A percentile compares a stretch with the other conserved stretches of the same genome.
Conservation (phyloP, 1,140 invertebrate genomes). For the Aphis gossypii region DNA sequence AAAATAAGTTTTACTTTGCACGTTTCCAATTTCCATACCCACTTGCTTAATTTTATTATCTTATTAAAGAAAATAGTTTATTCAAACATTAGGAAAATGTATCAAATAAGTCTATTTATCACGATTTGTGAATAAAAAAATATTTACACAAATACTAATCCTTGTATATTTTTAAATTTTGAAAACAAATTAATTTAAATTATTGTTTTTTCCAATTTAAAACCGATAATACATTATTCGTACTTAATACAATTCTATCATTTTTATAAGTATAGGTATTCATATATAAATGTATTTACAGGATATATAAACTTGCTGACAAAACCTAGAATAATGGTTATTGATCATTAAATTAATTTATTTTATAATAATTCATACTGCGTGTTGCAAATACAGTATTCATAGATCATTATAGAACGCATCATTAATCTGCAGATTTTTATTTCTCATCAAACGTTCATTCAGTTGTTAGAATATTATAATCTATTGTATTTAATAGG, state of each 20-base stretch:
- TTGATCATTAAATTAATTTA: too few species aligned
- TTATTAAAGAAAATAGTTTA: neutral
- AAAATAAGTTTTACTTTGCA: neutral
- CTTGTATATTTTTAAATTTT: neutral
- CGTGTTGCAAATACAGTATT: neutral
- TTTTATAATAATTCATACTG: neutral
- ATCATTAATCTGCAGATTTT: neutral
- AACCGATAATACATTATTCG: neutral
- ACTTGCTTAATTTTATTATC: neutral
- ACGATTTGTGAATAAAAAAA: too few species aligned
- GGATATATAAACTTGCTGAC: neutral
- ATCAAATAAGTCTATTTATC: too few species aligned
- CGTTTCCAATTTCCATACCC: neutral
- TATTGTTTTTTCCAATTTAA: neutral
- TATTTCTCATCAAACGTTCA: neutral
- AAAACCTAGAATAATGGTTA: neutral
- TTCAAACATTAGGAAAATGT: neutral
- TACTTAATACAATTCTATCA: neutral
- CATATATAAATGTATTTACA: neutral
- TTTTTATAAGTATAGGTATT: neutral
- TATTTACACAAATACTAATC: too few species aligned
- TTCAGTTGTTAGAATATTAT: neutral
- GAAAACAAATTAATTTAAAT: neutral
- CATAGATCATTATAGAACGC: neutral
- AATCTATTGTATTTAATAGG: neutral